Percentiles rank a stretch among this genome's conserved stretches.
phyloP scores from a whole-genome alignment of 2,797 vertebrate genomes.

The Craterocephalus amniculus region DNA sequence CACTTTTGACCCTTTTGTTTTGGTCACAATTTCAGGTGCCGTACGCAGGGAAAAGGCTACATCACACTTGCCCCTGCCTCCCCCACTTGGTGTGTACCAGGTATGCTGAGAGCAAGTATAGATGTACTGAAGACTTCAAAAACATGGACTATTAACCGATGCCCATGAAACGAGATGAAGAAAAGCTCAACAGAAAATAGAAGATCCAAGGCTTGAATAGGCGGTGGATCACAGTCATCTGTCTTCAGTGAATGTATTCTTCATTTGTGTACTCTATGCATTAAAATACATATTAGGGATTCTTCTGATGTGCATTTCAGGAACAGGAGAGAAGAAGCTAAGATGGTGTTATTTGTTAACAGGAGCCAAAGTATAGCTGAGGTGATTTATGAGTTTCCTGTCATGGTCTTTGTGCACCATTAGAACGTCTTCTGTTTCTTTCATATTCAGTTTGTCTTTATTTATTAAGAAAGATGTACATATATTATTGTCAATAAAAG shows the following conservation, averaged over 20 bases:
- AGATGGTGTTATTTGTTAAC: constrained; percentile 10
- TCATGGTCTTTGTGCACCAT: constrained; percentile 33
- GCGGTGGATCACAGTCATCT: constrained; percentile 27
- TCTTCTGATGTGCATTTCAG: constrained; percentile 22
- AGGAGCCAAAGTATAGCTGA: constrained; percentile 21
- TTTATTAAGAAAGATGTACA: constrained; percentile 54
- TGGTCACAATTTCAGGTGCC: constrained; percentile 83
- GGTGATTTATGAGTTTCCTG: constrained; percentile 14
- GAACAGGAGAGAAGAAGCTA: constrained; percentile 18
- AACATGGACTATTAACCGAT: constrained; percentile 84
- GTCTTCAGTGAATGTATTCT: constrained; percentile 37
- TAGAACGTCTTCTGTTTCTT: constrained; percentile 22
- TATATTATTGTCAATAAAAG: constrained; percentile 67
- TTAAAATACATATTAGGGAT: constrained; percentile 35
- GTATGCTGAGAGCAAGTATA: constrained; percentile 82
- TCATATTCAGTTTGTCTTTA: constrained; percentile 39
- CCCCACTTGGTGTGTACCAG: constrained; percentile 86
- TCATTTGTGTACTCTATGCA: constrained; percentile 60
- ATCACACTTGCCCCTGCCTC: constrained; percentile 90
- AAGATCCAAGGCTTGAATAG: constrained; percentile 38
- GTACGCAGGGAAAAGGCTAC: constrained; percentile 87
- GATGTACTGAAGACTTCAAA: constrained; percentile 89
- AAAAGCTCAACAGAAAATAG: constrained; percentile 13
- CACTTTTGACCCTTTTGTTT: neutral
- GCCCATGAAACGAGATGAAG: neutral